Percentiles rank a stretch among this genome's conserved stretches.
Evolutionary conservation across 2,113 vertebrate genomes (phyloP).

Genomic region (Alethe castanea): DNA sequence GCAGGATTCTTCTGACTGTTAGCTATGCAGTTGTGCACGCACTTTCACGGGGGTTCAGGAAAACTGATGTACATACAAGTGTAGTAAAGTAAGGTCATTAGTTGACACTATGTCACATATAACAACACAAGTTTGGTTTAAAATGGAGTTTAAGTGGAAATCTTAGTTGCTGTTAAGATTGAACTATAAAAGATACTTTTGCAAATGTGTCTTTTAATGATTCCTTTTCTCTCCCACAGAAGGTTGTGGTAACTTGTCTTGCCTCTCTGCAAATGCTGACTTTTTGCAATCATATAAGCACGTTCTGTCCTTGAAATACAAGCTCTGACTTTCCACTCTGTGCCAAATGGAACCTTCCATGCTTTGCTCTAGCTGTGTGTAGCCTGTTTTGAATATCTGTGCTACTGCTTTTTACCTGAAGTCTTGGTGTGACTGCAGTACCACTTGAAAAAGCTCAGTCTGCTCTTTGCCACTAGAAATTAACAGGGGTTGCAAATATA

Average conservation of each 20-base stretch:
- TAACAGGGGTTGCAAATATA: background rate
- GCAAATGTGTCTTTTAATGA: background rate
- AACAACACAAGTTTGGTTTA: background rate
- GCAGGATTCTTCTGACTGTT: background rate
- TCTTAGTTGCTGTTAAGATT: background rate
- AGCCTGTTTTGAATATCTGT: background rate
- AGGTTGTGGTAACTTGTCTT: background rate
- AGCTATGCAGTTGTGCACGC: background rate
- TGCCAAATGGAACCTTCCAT: background rate
- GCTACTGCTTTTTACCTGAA: background rate
- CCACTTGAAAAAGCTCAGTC: background rate
- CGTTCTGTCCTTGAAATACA: background rate
- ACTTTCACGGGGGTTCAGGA: background rate
- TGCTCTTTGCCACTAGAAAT: background rate
- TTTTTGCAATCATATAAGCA: background rate
- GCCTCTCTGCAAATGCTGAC: background rate
- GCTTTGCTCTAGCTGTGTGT: background rate
- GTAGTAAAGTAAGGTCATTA: background rate
- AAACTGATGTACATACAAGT: background rate
- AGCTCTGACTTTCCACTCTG: background rate
- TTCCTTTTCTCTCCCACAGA: background rate
- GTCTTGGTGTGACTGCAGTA: background rate
- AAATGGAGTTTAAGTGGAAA: background rate
- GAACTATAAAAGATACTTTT: background rate
- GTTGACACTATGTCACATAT: background rate